Evolutionary conservation across 2,113 vertebrate species (phyloP).

Genomic region (Oncorhynchus kisutch): DNA sequence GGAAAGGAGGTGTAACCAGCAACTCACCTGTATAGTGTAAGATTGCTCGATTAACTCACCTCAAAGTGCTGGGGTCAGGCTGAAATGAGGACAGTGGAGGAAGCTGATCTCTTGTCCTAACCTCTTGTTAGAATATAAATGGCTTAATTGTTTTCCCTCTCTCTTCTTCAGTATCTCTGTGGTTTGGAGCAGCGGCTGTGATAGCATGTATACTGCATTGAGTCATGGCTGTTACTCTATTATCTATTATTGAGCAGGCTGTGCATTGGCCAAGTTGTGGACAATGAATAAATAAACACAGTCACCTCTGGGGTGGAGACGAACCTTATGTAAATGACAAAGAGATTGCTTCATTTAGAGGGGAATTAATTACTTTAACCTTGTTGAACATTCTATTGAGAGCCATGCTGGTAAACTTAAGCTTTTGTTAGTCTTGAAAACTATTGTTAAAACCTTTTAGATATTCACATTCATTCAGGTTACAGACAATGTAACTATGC

Average conservation of each 20-base stretch:
- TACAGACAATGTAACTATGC: no score
- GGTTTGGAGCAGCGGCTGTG: neutral
- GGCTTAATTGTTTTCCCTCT: neutral
- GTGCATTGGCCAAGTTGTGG: conserved; percentile 44
- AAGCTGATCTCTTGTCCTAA: conserved; percentile 12
- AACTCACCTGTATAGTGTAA: conserved; percentile 9
- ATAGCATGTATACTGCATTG: neutral
- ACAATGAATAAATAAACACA: conserved; percentile 61
- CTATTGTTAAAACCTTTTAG: neutral
- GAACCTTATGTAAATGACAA: conserved; percentile 28
- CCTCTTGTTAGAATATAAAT: neutral
- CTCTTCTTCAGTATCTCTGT: neutral
- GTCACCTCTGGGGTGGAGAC: conserved; percentile 30
- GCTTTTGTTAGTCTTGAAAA: neutral
- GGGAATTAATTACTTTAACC: conserved; percentile 16
- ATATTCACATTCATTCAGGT: no score
- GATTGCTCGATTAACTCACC: conserved; percentile 32
- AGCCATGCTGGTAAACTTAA: neutral
- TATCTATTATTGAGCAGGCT: conserved; percentile 52
- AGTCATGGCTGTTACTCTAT: conserved; percentile 43
- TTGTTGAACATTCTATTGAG: neutral
- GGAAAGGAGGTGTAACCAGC: no score
- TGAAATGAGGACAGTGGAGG: conserved; percentile 29
- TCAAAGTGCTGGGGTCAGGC: conserved; percentile 23
- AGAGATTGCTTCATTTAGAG: neutral